Conservation (phyloP, 2,113 vertebrate genomes). For the Rhagologus leucostigma region DNA sequence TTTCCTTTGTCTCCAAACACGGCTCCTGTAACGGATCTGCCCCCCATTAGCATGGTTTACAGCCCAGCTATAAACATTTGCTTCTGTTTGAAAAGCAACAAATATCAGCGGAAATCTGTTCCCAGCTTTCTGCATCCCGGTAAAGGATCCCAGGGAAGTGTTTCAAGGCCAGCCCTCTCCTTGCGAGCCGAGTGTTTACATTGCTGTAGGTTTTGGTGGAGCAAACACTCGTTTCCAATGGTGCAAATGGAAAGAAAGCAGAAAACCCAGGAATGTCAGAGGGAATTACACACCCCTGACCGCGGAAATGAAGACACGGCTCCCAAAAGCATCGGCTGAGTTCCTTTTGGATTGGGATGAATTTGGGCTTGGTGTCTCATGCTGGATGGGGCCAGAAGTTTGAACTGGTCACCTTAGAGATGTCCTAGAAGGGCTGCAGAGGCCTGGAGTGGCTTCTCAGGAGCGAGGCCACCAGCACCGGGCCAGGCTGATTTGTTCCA, state of each 20-base stretch:
- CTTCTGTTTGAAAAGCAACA: conserved; percentile 61
- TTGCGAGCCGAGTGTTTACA: not conserved
- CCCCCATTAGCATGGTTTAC: conserved; percentile 37
- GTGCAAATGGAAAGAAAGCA: conserved; percentile 6
- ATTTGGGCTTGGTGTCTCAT: rapidly evolving
- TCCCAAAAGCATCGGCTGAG: not conserved
- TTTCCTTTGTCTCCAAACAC: not conserved
- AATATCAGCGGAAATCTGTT: conserved; percentile 28
- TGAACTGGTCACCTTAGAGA: not conserved
- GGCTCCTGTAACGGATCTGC: not conserved
- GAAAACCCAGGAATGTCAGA: not conserved
- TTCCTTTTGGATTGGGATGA: not conserved
- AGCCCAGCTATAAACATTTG: conserved; percentile 38
- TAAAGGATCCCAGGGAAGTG: not conserved
- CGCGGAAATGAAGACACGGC: not conserved
- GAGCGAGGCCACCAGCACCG: not conserved
- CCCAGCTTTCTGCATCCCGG: not conserved
- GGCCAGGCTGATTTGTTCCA: not conserved
- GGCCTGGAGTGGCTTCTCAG: rapidly evolving
- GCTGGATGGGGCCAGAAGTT: not conserved
- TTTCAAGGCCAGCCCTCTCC: not conserved
- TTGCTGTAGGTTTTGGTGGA: not conserved
- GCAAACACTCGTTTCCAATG: not conserved
- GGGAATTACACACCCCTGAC: not conserved
- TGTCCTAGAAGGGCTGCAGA: not conserved